Evolutionary conservation across 2,888 invertebrate species (phyloP).

Genomic region (Odontomyia ornata): DNA sequence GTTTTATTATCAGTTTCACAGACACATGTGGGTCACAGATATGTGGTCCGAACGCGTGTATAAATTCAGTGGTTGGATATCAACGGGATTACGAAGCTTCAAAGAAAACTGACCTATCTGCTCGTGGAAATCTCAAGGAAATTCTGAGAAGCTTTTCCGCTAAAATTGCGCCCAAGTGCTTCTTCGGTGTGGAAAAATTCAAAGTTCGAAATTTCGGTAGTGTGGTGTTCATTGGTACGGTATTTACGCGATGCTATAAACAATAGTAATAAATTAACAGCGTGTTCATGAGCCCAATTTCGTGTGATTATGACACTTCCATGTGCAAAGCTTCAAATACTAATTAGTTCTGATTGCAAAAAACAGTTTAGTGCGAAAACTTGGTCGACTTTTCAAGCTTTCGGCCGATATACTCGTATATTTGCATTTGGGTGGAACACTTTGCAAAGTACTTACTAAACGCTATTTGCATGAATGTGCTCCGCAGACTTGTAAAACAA

Average conservation of each 20-base stretch:
- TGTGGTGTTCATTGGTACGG: neutral
- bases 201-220: neutral
- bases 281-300: too few species aligned
- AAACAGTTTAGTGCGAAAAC: too few species aligned
- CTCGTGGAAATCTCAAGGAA: neutral
- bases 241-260: neutral
- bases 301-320: neutral
- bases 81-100: neutral
- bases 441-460: too few species aligned
- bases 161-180: neutral
- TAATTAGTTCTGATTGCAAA: too few species aligned
- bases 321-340: neutral
- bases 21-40: slow-evolving; percentile 2
- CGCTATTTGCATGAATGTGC: too few species aligned
- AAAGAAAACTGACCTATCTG: slow-evolving; percentile 8
- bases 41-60: neutral
- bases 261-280: neutral
- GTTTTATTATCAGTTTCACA: slow-evolving; percentile 6
- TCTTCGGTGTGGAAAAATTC: neutral
- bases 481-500: neutral
- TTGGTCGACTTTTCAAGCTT: too few species aligned
- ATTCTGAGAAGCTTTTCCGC: neutral
- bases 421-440: too few species aligned
- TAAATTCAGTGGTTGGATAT: neutral
- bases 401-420: too few species aligned